Conservation (phyloP, 2,797 vertebrate species). For the Eurystomus glaucurus region DNA sequence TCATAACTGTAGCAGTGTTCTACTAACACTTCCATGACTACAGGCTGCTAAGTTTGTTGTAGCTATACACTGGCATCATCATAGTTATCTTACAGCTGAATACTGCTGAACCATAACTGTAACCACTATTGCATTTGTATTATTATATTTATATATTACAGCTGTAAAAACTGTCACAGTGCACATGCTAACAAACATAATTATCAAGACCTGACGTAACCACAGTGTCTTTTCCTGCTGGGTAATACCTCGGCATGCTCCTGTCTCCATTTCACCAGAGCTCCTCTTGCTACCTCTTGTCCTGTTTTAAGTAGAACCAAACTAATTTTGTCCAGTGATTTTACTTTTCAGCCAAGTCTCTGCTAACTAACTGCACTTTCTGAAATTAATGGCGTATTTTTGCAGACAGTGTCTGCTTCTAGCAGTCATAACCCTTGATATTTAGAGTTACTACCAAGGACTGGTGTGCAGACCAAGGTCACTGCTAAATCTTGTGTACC, state of each 20-base stretch:
- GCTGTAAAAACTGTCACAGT: not conserved
- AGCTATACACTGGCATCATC: not conserved
- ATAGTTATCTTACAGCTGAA: not conserved
- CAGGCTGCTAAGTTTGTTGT: not conserved
- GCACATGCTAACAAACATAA: not conserved
- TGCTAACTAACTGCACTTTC: too few relatives aligned
- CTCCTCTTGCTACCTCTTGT: not conserved
- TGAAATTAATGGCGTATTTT: too few relatives aligned
- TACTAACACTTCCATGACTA: not conserved
- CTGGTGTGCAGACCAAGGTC: too few relatives aligned
- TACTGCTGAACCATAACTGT: not conserved
- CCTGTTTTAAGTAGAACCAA: too few relatives aligned
- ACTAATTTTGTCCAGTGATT: too few relatives aligned
- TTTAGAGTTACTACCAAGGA: too few relatives aligned
- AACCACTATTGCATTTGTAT: not conserved
- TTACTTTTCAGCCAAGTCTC: too few relatives aligned
- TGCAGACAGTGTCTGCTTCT: too few relatives aligned
- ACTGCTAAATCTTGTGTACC: too few relatives aligned
- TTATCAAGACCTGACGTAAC: not conserved
- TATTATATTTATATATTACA: not conserved
- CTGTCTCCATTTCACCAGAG: not conserved
- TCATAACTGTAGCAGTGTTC: fast-evolving
- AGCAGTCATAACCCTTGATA: too few relatives aligned
- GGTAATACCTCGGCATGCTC: not conserved
- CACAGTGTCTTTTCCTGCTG: not conserved